These are phyloP conservation scores for Scomberomorus guttatus DNA, from an alignment of 2,797 vertebrate genomes.

Conservation along the genomic window DNA sequence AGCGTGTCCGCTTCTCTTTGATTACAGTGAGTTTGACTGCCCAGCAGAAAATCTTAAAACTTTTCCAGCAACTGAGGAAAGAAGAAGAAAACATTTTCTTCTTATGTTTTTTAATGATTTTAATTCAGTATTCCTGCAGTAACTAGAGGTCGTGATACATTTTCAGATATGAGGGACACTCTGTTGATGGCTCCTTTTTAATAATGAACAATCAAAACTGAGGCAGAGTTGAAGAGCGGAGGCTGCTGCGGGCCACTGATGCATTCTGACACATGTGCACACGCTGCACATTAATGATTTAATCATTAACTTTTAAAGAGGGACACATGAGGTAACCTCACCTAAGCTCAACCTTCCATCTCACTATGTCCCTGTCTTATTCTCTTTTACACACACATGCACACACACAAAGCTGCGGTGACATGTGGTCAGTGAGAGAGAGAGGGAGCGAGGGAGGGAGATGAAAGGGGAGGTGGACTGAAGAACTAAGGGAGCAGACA, in stretches of 20 bases:
- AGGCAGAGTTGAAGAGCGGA: background rate
- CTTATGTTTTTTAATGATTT: background rate
- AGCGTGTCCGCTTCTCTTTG: slow-evolving; percentile 16
- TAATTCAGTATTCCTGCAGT: background rate
- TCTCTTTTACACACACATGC: background rate
- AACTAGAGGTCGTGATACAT: background rate
- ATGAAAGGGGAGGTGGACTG: background rate
- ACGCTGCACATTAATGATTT: slow-evolving; percentile 25
- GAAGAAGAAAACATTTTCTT: background rate
- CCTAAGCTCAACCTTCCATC: background rate
- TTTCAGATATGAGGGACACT: background rate
- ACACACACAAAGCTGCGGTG: slow-evolving; percentile 8
- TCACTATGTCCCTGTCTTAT: background rate
- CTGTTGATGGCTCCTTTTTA: background rate
- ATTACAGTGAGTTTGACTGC: slow-evolving; percentile 5
- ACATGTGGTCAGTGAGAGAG: slow-evolving; percentile 46
- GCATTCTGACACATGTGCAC: background rate
- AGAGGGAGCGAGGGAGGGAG: background rate
- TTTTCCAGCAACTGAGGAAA: background rate
- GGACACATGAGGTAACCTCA: slow-evolving; percentile 2
- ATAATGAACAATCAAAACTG: background rate
- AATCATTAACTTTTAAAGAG: background rate
- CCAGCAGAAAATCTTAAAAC: background rate
- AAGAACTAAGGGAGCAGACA: background rate
- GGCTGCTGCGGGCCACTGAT: slow-evolving; percentile 9